Percentiles rank a stretch among this genome's conserved stretches.
Evolutionary conservation across 2,797 vertebrate genomes (phyloP).

Genomic region (Pseudochaenichthys georgianus): DNA sequence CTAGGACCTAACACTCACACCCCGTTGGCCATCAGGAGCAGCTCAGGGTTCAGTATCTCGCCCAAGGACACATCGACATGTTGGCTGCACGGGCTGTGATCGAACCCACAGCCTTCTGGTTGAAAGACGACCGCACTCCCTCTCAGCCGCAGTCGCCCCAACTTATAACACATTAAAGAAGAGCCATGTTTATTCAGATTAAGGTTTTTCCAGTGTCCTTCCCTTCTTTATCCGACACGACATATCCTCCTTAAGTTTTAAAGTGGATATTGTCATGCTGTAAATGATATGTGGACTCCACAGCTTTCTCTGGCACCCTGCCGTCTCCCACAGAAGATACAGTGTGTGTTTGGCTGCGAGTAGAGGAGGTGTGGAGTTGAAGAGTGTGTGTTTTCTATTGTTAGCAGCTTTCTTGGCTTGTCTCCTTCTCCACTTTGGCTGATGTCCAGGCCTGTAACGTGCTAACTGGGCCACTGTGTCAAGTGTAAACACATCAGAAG

Average conservation of each 20-base stretch:
- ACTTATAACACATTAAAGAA: not conserved
- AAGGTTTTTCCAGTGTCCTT: too few species aligned
- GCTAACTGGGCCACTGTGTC: constrained; percentile 83
- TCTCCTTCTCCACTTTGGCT: constrained; percentile 68
- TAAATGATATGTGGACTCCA: not conserved
- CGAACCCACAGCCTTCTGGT: too few species aligned
- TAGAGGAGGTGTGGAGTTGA: constrained; percentile 32
- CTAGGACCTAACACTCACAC: too few species aligned
- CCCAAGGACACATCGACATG: too few species aligned
- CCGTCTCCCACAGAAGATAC: not conserved
- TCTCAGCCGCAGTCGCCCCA: not conserved
- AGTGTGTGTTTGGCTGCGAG: constrained; percentile 1
- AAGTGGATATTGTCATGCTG: not conserved
- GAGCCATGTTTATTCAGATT: not conserved
- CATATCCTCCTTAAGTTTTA: not conserved
- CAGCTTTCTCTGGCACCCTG: not conserved
- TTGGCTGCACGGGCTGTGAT: too few species aligned
- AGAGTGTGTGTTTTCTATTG: constrained; percentile 67
- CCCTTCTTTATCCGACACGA: too few species aligned
- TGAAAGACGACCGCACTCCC: too few species aligned
- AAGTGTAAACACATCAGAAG: constrained; percentile 77
- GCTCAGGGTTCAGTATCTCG: too few species aligned
- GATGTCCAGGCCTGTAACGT: constrained; percentile 70
- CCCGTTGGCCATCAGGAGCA: too few species aligned
- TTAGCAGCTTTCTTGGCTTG: constrained; percentile 65